Evolutionary conservation across 2,113 vertebrate species (phyloP), one percentile per base, ranked within the genome.

Genomic region (Marmota flaviventris): DNA sequence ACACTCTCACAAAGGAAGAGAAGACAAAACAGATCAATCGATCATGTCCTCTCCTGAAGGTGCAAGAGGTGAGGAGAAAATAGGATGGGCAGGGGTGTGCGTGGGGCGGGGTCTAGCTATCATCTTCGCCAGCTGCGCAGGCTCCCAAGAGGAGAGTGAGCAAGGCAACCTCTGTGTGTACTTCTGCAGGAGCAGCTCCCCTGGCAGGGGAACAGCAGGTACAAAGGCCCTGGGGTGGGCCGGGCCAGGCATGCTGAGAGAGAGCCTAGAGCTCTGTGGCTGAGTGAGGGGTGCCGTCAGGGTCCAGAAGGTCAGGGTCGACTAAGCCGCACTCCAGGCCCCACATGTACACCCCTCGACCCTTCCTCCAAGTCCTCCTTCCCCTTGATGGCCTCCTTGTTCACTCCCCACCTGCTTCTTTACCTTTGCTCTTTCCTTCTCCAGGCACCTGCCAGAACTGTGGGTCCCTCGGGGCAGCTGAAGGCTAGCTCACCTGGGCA

Each of bases 321-420:
- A 10, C 8, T 1, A 1, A 6, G 76, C 10, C 1, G 10, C 16
- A 16, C 16, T 42, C 8, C 8, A 53, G 84, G 3, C 18, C 58
- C 53, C 5, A 5, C 24, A 14, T 8, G 4, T 7, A 1, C 2
- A 1, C 11, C 25, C 58, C 61, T 24, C 0, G 0, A 25, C 48
- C 56, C 27, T 91, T 63, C 48, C 76, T 58, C 13, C 34, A 12
- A 16, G 4, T 2, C 7, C 27, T 11, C 42, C 24, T 42, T 25
- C 48, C 25, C 87, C 70, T 24, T 13, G 65, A 7, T 2, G 10
- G 17, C 1, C 22, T 18, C 70, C 77, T 45, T 2, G 39, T 18
- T 69, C 78, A 2, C 0, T 25, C 37, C 20, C 22, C 27, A 58
- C 0, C 27, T 11, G 37, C n/a, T 17, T 53, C 27, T 20, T 37